These are phyloP conservation scores for Phylloscopus collybita DNA, from an alignment of 2,797 vertebrate species.

Conservation along the genomic window DNA sequence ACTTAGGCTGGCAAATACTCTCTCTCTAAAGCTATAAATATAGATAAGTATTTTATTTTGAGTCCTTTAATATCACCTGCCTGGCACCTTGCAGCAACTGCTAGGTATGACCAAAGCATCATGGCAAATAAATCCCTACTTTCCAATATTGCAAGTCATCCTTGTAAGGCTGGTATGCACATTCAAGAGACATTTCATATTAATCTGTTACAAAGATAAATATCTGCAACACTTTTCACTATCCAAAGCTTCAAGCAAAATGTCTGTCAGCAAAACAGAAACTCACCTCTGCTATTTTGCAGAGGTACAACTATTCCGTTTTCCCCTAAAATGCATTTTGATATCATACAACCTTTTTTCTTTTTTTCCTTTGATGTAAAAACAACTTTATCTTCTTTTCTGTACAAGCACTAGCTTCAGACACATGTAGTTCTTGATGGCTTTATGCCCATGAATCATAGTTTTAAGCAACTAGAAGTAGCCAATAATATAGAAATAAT, in stretches of 20 bases:
- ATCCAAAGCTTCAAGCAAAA: not conserved
- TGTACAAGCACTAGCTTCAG: not conserved
- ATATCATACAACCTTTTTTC: not conserved
- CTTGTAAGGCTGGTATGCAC: not conserved
- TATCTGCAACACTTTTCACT: not conserved
- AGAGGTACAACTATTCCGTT: not conserved
- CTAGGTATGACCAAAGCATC: not conserved
- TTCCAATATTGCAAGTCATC: not conserved
- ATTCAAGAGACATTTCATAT: not conserved
- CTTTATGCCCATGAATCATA: not conserved
- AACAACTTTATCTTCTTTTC: not conserved
- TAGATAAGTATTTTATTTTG: not conserved
- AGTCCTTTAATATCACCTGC: not conserved
- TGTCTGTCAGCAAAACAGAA: not conserved
- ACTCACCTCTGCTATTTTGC: not conserved
- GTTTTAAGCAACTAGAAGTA: not conserved
- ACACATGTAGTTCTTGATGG: not conserved
- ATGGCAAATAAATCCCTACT: not conserved
- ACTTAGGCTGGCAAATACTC: not conserved
- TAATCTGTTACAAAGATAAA: not conserved
- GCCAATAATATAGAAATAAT: not conserved
- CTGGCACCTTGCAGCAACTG: not conserved
- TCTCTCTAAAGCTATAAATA: not conserved
- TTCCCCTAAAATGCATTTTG: not conserved
- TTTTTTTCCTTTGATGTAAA: not conserved